Base-by-base conservation (phyloP, 1,140 invertebrate genomes). In the Homarus americanus region DNA sequence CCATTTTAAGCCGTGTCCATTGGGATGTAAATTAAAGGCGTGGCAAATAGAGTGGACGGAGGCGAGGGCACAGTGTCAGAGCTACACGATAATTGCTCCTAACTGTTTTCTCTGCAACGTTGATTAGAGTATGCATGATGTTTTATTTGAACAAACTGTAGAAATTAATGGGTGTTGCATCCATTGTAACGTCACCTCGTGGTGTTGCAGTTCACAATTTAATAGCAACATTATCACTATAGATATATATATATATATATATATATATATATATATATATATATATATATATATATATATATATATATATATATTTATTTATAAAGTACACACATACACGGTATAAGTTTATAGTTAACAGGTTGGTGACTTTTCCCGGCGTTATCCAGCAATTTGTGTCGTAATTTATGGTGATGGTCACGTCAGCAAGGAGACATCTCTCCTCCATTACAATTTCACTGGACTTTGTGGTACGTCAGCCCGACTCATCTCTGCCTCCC, bases 181-280 rank as follows among this genome's bases (percentile, higher is more conserved):
- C 0, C 3, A 63, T 63, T 17, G 3, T 20, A 20, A 63, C 20
- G 44, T 63, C 7, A 63, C 20, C 20, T 10, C 10, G 20, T 63
- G 9, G 20, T 24, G 9, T 17, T 63, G 53, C 2, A 3, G 53
- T 38, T 20, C 40, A 36, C 40, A 36, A 38, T 2, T 76, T 2
- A 38, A 36, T 76, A 36, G 36, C n/a, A n/a, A 36, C 38, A 76
- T 76, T 38, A 38, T 38, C 38, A 76, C n/a, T n/a, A n/a, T n/a
- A n/a, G n/a, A n/a, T 76, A 76, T 76, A 76, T 76, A 76, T 76
- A 76, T 76, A 76, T 76, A 76, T 76, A 76, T 76, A 76, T 76
- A 76, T 76, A 76, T 76, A 76, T 76, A 38, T 76, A 76, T 76
- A 76, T 76, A 76, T 76, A 76, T 76, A 38, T 36, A 38, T 36